Percentiles rank a stretch among this genome's conserved stretches.
Conservation (phyloP, 2,797 vertebrate genomes). For the Austrolebias charrua region DNA sequence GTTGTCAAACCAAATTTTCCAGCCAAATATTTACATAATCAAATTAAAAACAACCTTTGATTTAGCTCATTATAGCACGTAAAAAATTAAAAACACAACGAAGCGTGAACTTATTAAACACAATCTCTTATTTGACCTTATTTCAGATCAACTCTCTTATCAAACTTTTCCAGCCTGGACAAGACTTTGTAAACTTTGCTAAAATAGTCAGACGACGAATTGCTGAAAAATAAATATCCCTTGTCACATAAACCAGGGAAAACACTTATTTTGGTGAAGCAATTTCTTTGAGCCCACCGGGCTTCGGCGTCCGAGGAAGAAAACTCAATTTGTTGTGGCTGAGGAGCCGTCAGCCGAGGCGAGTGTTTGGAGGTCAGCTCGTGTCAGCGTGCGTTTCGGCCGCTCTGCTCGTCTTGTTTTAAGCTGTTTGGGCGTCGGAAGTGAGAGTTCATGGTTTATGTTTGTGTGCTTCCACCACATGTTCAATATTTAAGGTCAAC, state of each 20-base stretch:
- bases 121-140: too few relatives aligned
- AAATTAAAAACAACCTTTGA: too few relatives aligned
- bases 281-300: conserved; percentile 10
- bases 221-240: background rate
- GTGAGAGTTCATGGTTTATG: conserved; percentile 24
- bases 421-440: conserved; percentile 16
- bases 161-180: background rate
- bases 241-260: conserved; percentile 7
- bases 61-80: too few relatives aligned
- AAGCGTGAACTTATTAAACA: too few relatives aligned
- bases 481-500: conserved; percentile 24
- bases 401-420: conserved; percentile 39
- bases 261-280: background rate
- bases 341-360: conserved; percentile 7
- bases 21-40: too few relatives aligned
- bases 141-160: too few relatives aligned
- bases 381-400: conserved; percentile 17
- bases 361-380: conserved; percentile 27
- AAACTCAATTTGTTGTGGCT: conserved; percentile 31
- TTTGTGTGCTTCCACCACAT: background rate
- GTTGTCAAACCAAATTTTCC: too few relatives aligned
- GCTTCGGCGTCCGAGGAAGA: conserved; percentile 13
- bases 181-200: background rate
- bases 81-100: too few relatives aligned
- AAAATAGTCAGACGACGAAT: background rate